phyloP scores from a whole-genome alignment of 2,888 invertebrate species.

The Conistra vaccinii region DNA sequence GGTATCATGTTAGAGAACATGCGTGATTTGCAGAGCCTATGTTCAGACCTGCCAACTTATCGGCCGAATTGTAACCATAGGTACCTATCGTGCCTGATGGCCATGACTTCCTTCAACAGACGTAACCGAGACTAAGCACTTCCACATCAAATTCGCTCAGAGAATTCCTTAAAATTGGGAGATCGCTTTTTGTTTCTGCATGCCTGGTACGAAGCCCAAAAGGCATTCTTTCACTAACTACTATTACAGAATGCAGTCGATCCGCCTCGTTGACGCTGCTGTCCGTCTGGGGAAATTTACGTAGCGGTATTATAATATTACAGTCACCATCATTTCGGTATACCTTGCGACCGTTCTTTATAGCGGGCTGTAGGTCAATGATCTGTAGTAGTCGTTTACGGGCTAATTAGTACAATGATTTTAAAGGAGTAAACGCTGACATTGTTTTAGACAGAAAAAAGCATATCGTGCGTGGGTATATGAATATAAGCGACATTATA shows the following conservation, averaged over 20 bases:
- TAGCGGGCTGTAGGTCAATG: slow-evolving; percentile 27
- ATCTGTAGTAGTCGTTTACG: not conserved
- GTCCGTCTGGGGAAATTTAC: slow-evolving; percentile 25
- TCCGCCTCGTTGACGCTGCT: slow-evolving; percentile 19
- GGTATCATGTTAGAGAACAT: too few relatives aligned
- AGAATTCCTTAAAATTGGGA: not conserved
- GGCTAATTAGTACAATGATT: not conserved
- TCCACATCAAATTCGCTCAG: not conserved
- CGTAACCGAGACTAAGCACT: not conserved
- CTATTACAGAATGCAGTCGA: not conserved
- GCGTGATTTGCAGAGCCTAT: too few relatives aligned
- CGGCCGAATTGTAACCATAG: not conserved
- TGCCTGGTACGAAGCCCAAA: not conserved
- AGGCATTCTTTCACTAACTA: not conserved
- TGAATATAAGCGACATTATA: not conserved
- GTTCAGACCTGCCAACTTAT: too few relatives aligned
- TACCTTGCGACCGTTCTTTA: slow-evolving; percentile 34
- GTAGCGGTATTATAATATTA: slow-evolving; percentile 36
- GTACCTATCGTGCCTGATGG: not conserved
- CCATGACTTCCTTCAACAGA: not conserved
- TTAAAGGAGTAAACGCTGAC: not conserved
- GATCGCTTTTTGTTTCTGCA: not conserved
- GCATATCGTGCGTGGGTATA: not conserved
- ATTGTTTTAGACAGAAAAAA: not conserved
- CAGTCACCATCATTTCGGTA: slow-evolving; percentile 27